Evolutionary conservation across 2,888 invertebrate genomes (phyloP).

Genomic region (Augochlorella aurata): DNA sequence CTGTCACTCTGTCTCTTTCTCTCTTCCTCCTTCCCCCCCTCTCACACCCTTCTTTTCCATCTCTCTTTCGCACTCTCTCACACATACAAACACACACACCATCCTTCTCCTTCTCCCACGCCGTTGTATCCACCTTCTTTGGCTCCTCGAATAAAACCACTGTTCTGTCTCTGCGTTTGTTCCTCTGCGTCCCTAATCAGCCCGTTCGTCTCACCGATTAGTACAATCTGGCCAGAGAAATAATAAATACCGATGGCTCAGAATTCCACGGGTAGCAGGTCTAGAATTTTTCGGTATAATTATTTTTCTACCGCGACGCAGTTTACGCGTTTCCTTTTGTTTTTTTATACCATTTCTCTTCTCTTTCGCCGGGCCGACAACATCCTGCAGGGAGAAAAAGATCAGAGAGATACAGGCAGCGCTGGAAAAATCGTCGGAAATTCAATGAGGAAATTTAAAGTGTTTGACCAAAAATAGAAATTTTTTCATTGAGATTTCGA

Average conservation of each 20-base stretch:
- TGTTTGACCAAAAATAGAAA: conserved; percentile 8
- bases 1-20: conserved; percentile 37
- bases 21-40: neutral
- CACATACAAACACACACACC: too few relatives aligned
- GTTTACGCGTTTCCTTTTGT: neutral
- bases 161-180: conserved; percentile 14
- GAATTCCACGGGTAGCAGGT: conserved; percentile 5
- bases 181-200: conserved; percentile 14
- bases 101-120: neutral
- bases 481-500: neutral
- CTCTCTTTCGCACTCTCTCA: too few relatives aligned
- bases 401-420: conserved; percentile 1
- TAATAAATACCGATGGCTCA: conserved; percentile 19
- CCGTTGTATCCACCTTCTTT: conserved; percentile 49
- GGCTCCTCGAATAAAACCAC: conserved; percentile 50
- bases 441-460: neutral
- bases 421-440: conserved; percentile 3
- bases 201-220: conserved; percentile 53
- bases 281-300: conserved; percentile 28
- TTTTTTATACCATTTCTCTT: neutral
- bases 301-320: neutral
- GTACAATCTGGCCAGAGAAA: conserved; percentile 47
- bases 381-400: neutral
- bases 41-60: too few relatives aligned
- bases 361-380: neutral